A percentile compares a stretch with the other conserved stretches of the same genome.
Conservation (phyloP, 2,888 invertebrate species). For the Sipunculus nudus region DNA sequence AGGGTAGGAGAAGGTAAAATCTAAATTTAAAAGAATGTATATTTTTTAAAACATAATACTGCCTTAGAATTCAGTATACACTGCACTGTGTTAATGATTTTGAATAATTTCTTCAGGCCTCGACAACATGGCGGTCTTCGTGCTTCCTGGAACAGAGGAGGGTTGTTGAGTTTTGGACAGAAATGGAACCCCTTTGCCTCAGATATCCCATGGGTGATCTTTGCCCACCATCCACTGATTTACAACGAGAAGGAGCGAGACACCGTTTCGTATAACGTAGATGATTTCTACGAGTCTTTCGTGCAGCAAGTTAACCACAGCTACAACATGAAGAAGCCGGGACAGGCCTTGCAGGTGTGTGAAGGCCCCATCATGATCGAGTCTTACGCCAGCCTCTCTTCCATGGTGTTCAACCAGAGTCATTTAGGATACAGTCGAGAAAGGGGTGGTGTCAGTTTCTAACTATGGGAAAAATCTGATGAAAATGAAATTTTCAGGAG, state of each 20-base stretch:
- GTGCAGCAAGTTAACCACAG: constrained; percentile 24
- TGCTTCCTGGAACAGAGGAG: constrained; percentile 80
- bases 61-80: too few species aligned
- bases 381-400: constrained; percentile 82
- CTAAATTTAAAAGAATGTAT: too few species aligned
- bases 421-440: constrained; percentile 87
- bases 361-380: constrained; percentile 75
- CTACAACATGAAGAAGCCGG: constrained; percentile 43
- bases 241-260: constrained; percentile 63
- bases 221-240: constrained; percentile 78
- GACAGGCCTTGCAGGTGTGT: constrained; percentile 49
- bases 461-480: too few species aligned
- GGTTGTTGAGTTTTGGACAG: constrained; percentile 72
- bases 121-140: constrained; percentile 78
- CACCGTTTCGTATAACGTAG: constrained; percentile 64
- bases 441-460: constrained; percentile 80
- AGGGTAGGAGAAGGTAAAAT: too few species aligned
- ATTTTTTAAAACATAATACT: too few species aligned
- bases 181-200: constrained; percentile 86
- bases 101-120: constrained; percentile 70
- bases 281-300: constrained; percentile 65
- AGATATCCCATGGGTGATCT: constrained; percentile 77
- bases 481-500: too few species aligned
- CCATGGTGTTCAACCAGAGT: constrained; percentile 82
- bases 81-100: too few species aligned